Evolutionary conservation across 2,113 vertebrate species (phyloP), one percentile per base, ranked within the genome.

Genomic region (Plestiodon gilberti): DNA sequence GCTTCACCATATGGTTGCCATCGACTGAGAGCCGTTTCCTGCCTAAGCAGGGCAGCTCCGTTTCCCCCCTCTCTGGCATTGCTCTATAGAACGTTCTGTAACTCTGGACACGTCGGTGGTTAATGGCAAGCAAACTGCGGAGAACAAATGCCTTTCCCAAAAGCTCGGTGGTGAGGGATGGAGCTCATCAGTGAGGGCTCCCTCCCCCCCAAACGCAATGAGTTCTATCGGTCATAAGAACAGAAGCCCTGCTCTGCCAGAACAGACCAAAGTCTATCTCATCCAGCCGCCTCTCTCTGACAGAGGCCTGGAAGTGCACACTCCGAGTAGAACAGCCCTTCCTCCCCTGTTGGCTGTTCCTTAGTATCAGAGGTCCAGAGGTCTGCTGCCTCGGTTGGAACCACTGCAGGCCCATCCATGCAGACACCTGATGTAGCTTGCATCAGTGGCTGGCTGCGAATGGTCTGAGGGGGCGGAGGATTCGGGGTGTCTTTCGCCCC

Each of bases 1-100:
- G 90, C 91, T 95, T 89, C 91, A 87, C 92, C 95, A 93, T 93
- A 95, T 94, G 94, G 93, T 94, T 93, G 91, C 92, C 94, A 94
- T 95, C 94, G 88, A 94, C 69, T 0, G 71, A 1, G 90, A 93
- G 89, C 91, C 90, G 93, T 94, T 95, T 95, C 95, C 95, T 94
- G 91, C 90, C 89, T 93, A 93, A 93, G 90, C 71, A 43, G 86
- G 89, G 90, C 91, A 93, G 91, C 86, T 83, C 7, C 1, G 59
- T 73, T 77, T 86, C 89, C 91, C 91, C 89, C 90, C 85, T 90
- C 62, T 40, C 74, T 33, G 40, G 62, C 87, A 79, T 86, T 3
- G 1, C 70, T 90, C 87, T 87, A 89, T 81, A 86, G 78, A 91
- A 90, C 62, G 57, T 81, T 48, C 86, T 69, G 74, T 67, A 92